Evolutionary conservation across 1,140 invertebrate genomes (phyloP).

Genomic region (Triops longicaudatus): DNA sequence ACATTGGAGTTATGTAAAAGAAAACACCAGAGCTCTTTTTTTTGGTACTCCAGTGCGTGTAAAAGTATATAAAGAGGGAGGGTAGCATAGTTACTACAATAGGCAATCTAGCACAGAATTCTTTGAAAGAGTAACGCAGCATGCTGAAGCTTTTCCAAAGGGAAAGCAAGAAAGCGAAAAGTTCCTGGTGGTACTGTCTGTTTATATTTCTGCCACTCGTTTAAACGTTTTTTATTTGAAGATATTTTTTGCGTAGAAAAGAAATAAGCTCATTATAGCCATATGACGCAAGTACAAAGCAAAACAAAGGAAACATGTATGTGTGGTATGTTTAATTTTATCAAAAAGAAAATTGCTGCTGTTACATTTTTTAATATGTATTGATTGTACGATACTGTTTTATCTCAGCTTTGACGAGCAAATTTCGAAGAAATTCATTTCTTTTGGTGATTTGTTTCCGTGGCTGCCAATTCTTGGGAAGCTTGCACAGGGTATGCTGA

Average conservation of each 20-base stretch:
- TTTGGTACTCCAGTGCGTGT: too few relatives aligned
- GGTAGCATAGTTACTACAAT: too few relatives aligned
- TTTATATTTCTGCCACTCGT: background rate
- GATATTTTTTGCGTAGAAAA: background rate
- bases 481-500: background rate
- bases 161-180: background rate
- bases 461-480: background rate
- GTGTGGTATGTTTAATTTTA: background rate
- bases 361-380: background rate
- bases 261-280: background rate
- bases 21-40: too few relatives aligned
- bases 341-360: background rate
- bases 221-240: background rate
- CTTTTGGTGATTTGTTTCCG: background rate
- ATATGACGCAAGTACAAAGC: slow-evolving; percentile 12
- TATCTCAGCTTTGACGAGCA: background rate
- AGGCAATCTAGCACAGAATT: too few relatives aligned
- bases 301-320: background rate
- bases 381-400: background rate
- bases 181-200: background rate
- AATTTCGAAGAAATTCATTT: background rate
- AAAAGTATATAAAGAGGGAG: too few relatives aligned
- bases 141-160: too few relatives aligned
- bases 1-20: too few relatives aligned
- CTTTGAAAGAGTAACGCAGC: too few relatives aligned